phyloP scores from a whole-genome alignment of 2,888 invertebrate species.

The Eledone cirrhosa region DNA sequence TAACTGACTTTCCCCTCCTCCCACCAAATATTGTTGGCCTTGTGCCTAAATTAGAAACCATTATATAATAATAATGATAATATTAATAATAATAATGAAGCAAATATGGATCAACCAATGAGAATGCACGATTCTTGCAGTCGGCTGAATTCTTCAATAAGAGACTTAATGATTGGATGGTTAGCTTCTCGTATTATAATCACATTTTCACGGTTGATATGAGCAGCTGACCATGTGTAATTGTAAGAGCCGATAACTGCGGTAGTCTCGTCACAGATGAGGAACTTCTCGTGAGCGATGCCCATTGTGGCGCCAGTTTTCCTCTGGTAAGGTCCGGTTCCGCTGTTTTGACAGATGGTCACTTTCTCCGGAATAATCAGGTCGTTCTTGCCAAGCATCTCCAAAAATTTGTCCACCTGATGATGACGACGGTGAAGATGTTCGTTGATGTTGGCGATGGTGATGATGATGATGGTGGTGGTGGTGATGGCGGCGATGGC shows the following conservation, averaged over 20 bases:
- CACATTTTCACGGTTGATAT: conserved; percentile 25
- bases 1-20: no score
- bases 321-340: conserved; percentile 15
- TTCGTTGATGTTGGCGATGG: neutral
- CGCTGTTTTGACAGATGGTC: conserved; percentile 15
- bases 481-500: neutral
- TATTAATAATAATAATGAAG: no score
- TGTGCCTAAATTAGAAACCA: no score
- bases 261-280: conserved; percentile 3
- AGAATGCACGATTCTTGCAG: conserved; percentile 16
- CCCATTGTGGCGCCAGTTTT: conserved; percentile 23
- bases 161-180: neutral
- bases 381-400: conserved; percentile 14
- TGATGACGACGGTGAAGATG: neutral
- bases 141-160: conserved; percentile 4
- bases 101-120: neutral
- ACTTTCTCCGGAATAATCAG: neutral
- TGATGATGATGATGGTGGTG: neutral
- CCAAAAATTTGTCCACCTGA: conserved; percentile 20
- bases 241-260: conserved; percentile 17
- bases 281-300: conserved; percentile 20
- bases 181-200: neutral
- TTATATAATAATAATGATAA: no score
- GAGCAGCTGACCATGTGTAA: conserved; percentile 25
- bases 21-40: no score